Evolutionary conservation across 2,113 vertebrate genomes (phyloP).

Genomic region (Menura novaehollandiae): DNA sequence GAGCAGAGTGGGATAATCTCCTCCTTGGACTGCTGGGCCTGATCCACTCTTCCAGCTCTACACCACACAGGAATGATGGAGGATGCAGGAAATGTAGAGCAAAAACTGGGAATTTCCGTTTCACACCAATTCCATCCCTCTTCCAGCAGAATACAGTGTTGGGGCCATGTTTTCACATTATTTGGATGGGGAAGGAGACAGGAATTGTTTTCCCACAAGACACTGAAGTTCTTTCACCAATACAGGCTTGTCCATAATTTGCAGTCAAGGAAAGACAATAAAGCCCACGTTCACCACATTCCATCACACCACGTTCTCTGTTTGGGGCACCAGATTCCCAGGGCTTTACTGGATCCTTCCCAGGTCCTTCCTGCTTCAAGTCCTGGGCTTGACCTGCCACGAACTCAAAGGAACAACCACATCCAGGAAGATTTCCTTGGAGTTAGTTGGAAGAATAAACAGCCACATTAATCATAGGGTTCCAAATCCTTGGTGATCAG

Average conservation of each 20-base stretch:
- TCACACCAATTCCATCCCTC: not conserved
- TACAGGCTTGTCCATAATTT: not conserved
- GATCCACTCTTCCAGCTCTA: not conserved
- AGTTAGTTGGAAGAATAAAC: not conserved
- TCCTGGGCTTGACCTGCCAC: not conserved
- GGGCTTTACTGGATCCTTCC: not conserved
- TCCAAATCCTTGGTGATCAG: conserved; percentile 57
- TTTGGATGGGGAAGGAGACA: not conserved
- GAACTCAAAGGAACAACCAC: not conserved
- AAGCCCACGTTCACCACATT: not conserved
- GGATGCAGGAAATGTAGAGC: not conserved
- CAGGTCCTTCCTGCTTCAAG: not conserved
- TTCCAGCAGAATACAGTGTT: not conserved
- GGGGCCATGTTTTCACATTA: not conserved
- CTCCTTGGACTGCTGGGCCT: not conserved
- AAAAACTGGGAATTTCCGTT: not conserved
- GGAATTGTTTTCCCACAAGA: not conserved
- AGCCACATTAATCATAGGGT: not conserved
- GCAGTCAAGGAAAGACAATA: not conserved
- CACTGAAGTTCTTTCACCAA: not conserved
- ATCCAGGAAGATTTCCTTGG: not conserved
- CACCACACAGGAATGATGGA: accelerated
- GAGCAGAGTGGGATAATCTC: not conserved
- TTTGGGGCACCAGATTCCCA: not conserved
- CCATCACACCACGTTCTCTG: not conserved